Conservation (phyloP, 2,888 invertebrate genomes). For the Caenorhabditis sinica region DNA sequence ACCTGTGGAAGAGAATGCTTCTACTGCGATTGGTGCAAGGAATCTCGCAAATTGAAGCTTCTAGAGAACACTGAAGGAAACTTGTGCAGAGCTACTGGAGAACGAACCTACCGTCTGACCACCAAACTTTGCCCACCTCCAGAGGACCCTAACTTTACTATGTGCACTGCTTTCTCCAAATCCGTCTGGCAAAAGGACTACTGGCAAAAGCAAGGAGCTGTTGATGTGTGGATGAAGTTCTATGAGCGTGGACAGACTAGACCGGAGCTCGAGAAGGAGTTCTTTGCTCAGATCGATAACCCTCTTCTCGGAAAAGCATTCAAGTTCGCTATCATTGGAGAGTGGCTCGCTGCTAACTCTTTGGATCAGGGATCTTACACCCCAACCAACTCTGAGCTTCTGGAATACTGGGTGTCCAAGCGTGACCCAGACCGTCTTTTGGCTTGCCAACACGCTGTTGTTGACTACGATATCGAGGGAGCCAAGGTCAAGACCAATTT, state of each 20-base stretch:
- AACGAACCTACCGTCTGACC: constrained; percentile 80
- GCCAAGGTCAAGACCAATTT: constrained; percentile 83
- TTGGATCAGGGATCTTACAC: constrained; percentile 83
- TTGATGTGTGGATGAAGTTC: constrained; percentile 84
- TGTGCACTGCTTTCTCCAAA: constrained; percentile 83
- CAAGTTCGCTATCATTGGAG: constrained; percentile 83
- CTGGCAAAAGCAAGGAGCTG: constrained; percentile 83
- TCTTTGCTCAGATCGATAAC: constrained; percentile 83
- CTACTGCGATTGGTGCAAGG: constrained; percentile 83
- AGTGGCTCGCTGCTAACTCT: constrained; percentile 83
- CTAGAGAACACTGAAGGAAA: constrained; percentile 83
- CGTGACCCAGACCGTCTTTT: constrained; percentile 82
- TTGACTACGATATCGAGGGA: constrained; percentile 83
- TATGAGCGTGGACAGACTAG: constrained; percentile 80
- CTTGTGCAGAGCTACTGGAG: constrained; percentile 81
- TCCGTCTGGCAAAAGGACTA: constrained; percentile 84
- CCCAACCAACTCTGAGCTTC: constrained; percentile 82
- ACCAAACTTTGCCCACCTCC: constrained; percentile 81
- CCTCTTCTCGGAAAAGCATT: constrained; percentile 82
- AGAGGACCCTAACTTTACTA: constrained; percentile 82
- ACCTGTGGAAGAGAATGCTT: constrained; percentile 83
- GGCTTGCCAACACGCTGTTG: constrained; percentile 82
- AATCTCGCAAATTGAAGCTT: constrained; percentile 79
- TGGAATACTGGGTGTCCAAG: constrained; percentile 83
- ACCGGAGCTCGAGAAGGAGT: constrained; percentile 81